These are phyloP conservation scores for Eretmochelys imbricata DNA, from an alignment of 2,113 vertebrate genomes.

Conservation along the genomic window DNA sequence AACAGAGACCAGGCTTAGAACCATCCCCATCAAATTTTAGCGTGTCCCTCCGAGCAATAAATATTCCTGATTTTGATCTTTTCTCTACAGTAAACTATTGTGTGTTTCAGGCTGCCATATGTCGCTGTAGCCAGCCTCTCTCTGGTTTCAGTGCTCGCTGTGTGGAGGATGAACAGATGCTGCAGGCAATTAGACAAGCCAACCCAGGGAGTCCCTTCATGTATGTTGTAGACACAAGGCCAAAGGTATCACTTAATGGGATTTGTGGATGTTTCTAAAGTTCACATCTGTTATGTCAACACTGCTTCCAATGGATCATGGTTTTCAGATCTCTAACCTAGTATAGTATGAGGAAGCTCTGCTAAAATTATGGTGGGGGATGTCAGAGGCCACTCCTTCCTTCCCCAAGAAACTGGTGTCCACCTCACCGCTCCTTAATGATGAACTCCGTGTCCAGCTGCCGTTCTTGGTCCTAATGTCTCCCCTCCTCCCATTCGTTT, in stretches of 20 bases:
- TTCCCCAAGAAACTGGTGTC: not conserved
- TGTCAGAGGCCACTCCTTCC: not conserved
- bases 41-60: not conserved
- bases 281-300: fast-evolving
- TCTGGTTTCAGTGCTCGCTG: slow-evolving; percentile 83
- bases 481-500: not conserved
- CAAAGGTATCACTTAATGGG: slow-evolving; percentile 77
- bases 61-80: fast-evolving
- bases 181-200: slow-evolving; percentile 82
- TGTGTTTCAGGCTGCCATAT: slow-evolving; percentile 83
- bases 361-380: not conserved
- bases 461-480: fast-evolving
- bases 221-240: slow-evolving; percentile 88
- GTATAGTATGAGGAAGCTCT: not conserved
- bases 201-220: slow-evolving; percentile 84
- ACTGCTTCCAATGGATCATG: not conserved
- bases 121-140: slow-evolving; percentile 85
- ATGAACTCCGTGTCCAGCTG: not conserved
- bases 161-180: slow-evolving; percentile 85
- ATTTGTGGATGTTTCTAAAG: not conserved
- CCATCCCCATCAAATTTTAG: fast-evolving
- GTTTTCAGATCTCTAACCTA: fast-evolving
- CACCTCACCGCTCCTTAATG: not conserved
- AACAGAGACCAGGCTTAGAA: fast-evolving
- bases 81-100: not conserved